phyloP scores from a whole-genome alignment of 2,113 vertebrate genomes.

The Hydropotes inermis region DNA sequence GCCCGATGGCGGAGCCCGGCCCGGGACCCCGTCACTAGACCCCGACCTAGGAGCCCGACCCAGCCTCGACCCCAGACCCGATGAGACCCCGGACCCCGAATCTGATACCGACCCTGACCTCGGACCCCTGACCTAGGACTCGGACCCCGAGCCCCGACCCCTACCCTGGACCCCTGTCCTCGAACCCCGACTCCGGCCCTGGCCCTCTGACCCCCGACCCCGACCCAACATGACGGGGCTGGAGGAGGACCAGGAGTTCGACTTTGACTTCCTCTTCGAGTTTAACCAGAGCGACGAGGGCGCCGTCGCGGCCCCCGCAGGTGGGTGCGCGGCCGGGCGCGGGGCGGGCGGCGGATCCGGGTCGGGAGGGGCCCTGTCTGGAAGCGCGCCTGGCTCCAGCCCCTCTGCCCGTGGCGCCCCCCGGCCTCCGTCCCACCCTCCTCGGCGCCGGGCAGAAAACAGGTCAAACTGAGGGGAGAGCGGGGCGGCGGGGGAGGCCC shows the following conservation, averaged over 20 bases:
- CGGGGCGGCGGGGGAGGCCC: not conserved
- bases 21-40: not conserved
- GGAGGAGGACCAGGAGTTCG: conserved; percentile 88
- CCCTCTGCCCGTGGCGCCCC: not conserved
- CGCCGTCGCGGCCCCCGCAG: conserved; percentile 75
- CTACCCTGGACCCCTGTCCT: not conserved
- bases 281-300: conserved; percentile 84
- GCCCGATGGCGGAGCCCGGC: not conserved
- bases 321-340: conserved; percentile 76
- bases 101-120: not conserved
- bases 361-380: not conserved
- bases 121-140: not conserved
- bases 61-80: not conserved
- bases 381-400: not conserved
- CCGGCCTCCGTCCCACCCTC: not conserved
- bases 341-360: not conserved
- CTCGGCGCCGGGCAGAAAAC: not conserved
- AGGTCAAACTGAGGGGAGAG: not conserved
- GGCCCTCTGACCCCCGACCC: not conserved
- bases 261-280: conserved; percentile 91
- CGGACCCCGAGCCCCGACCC: not conserved
- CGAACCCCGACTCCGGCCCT: not conserved
- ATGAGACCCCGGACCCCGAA: not conserved
- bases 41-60: not conserved
- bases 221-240: conserved; percentile 85